These are phyloP conservation scores for Pseudopipra pipra DNA, from an alignment of 2,113 vertebrate genomes.

Conservation along the genomic window DNA sequence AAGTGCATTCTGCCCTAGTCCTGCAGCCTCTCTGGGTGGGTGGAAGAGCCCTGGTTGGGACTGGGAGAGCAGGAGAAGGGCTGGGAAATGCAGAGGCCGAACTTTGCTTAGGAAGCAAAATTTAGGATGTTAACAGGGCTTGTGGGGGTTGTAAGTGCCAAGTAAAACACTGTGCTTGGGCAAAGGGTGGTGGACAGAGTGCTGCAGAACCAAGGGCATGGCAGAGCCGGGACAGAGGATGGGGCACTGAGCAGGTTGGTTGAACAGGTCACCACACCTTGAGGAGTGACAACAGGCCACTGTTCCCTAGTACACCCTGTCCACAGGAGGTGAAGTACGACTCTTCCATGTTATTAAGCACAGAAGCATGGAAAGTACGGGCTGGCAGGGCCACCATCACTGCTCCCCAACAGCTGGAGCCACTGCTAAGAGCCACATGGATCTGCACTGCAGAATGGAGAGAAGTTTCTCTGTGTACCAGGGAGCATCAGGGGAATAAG, in stretches of 20 bases:
- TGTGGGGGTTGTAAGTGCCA: fast-evolving
- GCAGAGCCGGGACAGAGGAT: not conserved
- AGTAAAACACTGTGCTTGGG: not conserved
- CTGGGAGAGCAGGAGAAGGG: not conserved
- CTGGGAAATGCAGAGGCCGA: not conserved
- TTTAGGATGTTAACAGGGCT: not conserved
- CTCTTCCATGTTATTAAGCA: not conserved
- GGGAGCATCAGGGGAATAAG: not conserved
- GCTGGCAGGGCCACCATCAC: not conserved
- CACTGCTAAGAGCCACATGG: not conserved
- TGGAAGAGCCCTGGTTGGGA: not conserved
- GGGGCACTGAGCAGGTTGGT: not conserved
- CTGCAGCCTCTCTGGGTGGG: not conserved
- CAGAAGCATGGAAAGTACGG: not conserved
- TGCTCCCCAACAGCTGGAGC: not conserved
- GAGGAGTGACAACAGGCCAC: not conserved
- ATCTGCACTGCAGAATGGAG: not conserved
- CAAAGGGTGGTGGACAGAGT: not conserved
- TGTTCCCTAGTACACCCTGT: not conserved
- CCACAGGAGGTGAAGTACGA: not conserved
- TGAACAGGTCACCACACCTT: not conserved
- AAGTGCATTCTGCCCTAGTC: not conserved
- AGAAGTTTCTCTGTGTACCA: not conserved
- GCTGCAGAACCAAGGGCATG: not conserved
- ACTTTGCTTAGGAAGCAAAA: not conserved